Evolutionary conservation across 2,797 vertebrate genomes (phyloP).

Genomic region (Rhincodon typus): DNA sequence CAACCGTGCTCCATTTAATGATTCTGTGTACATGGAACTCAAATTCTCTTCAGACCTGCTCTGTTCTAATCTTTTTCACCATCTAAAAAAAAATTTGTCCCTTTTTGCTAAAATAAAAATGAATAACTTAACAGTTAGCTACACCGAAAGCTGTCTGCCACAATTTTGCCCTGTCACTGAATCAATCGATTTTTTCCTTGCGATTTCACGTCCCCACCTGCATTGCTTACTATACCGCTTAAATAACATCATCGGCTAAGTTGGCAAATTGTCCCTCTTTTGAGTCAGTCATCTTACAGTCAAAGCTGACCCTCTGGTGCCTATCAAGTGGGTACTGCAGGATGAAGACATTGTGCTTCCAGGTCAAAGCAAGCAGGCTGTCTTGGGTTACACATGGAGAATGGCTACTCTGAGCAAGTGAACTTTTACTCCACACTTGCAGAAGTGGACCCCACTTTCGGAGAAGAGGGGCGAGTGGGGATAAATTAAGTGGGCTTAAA

Average conservation of each 20-base stretch:
- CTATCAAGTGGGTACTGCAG: not conserved
- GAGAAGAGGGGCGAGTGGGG: not conserved
- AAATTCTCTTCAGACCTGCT: not conserved
- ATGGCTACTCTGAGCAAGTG: not conserved
- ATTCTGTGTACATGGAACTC: not conserved
- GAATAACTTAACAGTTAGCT: not conserved
- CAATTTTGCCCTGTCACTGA: not conserved
- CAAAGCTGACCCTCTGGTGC: not conserved
- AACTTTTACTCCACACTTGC: not conserved
- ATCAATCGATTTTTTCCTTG: not conserved
- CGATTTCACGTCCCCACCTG: not conserved
- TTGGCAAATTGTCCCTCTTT: no score
- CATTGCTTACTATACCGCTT: not conserved
- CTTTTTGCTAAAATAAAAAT: not conserved
- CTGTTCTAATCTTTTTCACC: not conserved
- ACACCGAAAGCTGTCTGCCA: not conserved
- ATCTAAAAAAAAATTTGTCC: not conserved
- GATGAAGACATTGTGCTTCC: not conserved
- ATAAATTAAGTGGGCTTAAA: not conserved
- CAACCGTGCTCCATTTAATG: not conserved
- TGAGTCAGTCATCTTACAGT: not conserved
- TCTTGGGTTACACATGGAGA: not conserved
- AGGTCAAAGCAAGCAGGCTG: not conserved
- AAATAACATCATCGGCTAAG: not conserved
- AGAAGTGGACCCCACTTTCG: not conserved